Conservation (phyloP, 2,888 invertebrate genomes). For the Netelia melanura region DNA sequence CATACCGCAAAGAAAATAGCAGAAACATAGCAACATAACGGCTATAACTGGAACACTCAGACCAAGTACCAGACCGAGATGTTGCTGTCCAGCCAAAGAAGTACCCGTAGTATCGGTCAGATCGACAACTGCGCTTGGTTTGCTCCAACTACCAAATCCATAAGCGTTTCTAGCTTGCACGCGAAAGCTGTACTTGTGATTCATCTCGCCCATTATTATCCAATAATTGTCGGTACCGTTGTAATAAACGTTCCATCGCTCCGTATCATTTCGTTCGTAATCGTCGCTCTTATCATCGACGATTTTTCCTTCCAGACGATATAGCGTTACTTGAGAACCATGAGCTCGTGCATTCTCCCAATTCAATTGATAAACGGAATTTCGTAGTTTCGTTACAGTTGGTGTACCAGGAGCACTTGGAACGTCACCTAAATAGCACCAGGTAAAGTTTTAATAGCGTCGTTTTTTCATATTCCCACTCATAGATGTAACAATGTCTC, state of each 20-base stretch:
- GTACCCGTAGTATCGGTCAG: slow-evolving; percentile 85
- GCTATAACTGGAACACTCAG: slow-evolving; percentile 87
- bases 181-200: slow-evolving; percentile 89
- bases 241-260: slow-evolving; percentile 88
- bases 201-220: slow-evolving; percentile 88
- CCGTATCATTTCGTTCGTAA: slow-evolving; percentile 70
- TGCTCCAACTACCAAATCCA: slow-evolving; percentile 93
- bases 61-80: slow-evolving; percentile 87
- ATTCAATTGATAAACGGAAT: slow-evolving; percentile 91
- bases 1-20: slow-evolving; percentile 86
- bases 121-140: slow-evolving; percentile 88
- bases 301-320: slow-evolving; percentile 90
- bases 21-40: slow-evolving; percentile 81
- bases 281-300: slow-evolving; percentile 75
- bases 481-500: no score
- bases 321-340: slow-evolving; percentile 91
- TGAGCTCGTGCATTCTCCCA: slow-evolving; percentile 93
- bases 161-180: slow-evolving; percentile 92
- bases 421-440: slow-evolving; percentile 87
- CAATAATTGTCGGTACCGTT: slow-evolving; percentile 94
- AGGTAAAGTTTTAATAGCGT: neutral
- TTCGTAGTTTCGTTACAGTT: slow-evolving; percentile 90
- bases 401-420: slow-evolving; percentile 93
- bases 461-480: no score
- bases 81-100: slow-evolving; percentile 85